Percentiles rank a stretch among this genome's conserved stretches.
phyloP scores from a whole-genome alignment of 2,888 invertebrate genomes.

The Neoitamus cyanurus region DNA sequence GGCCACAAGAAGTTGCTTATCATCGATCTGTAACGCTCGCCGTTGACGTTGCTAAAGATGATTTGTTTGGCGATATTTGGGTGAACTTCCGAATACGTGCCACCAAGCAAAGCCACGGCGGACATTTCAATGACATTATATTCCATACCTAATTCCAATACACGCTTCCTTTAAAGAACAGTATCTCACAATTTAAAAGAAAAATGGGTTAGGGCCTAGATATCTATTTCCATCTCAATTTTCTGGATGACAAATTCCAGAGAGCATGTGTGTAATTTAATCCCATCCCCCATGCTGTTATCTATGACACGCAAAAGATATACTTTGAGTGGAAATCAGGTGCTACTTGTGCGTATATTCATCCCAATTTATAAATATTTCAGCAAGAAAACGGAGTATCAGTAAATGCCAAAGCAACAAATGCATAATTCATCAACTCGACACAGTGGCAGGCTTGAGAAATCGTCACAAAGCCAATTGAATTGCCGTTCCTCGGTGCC shows the following conservation, averaged over 20 bases:
- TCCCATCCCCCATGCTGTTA: neutral
- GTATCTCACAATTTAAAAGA: too few species aligned
- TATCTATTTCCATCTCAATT: neutral
- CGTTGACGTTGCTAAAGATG: too few species aligned
- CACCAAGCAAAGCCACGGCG: too few species aligned
- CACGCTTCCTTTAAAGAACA: too few species aligned
- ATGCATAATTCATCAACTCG: neutral
- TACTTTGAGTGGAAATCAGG: neutral
- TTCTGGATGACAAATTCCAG: too few species aligned
- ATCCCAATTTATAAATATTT: slow-evolving; percentile 13
- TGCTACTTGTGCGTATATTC: neutral
- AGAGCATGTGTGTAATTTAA: neutral
- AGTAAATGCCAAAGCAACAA: neutral
- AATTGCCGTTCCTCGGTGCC: neutral
- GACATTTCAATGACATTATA: too few species aligned
- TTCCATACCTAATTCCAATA: too few species aligned
- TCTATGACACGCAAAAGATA: neutral
- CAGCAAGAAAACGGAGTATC: neutral
- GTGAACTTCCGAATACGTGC: too few species aligned
- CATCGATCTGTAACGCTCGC: too few species aligned
- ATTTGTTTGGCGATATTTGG: too few species aligned
- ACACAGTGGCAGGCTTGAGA: neutral
- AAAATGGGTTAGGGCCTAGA: too few species aligned
- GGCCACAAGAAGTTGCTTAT: too few species aligned
- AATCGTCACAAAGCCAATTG: neutral